These are phyloP conservation scores for Conopomorpha cramerella DNA, from an alignment of 1,140 invertebrate genomes.

Conservation along the genomic window DNA sequence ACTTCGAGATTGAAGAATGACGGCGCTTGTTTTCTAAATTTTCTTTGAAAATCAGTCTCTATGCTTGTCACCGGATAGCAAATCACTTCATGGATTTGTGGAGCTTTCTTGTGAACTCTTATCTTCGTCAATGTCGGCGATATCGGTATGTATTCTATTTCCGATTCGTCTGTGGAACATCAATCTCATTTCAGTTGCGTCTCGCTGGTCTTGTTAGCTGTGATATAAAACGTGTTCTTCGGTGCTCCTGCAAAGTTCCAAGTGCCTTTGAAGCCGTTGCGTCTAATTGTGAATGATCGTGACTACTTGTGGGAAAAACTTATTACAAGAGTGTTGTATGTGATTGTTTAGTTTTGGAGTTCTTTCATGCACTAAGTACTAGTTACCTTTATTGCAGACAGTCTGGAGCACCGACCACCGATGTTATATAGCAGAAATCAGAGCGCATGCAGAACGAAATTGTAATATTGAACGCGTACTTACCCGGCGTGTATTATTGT, in stretches of 20 bases:
- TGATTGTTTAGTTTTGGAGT: conserved; percentile 53
- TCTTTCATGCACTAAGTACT: conserved; percentile 22
- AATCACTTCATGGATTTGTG: conserved; percentile 54
- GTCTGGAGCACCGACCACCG: conserved; percentile 29
- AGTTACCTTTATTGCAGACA: conserved; percentile 33
- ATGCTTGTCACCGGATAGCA: conserved; percentile 64
- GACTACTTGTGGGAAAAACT: conserved; percentile 21
- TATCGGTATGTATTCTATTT: conserved; percentile 82
- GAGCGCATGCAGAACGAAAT: conserved; percentile 22
- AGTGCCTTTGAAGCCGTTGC: conserved; percentile 27
- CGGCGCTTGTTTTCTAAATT: conserved; percentile 57
- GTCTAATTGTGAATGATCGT: conserved; percentile 21
- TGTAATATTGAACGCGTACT: conserved; percentile 19
- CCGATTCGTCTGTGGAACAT: conserved; percentile 69
- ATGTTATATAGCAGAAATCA: conserved; percentile 18
- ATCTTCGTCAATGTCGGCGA: conserved; percentile 79
- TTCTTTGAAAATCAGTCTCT: conserved; percentile 15
- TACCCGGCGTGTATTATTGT: conserved; percentile 30
- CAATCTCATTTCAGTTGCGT: conserved; percentile 21
- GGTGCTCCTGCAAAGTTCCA: conserved; percentile 36
- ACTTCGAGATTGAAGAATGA: conserved; percentile 38
- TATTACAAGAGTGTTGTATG: conserved; percentile 15
- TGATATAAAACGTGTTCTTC: conserved; percentile 37
- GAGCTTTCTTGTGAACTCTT: conserved; percentile 68
- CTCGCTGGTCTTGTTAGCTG: conserved; percentile 25